Conservation (phyloP, 2,797 vertebrate species). For the Takifugu ocellatus region DNA sequence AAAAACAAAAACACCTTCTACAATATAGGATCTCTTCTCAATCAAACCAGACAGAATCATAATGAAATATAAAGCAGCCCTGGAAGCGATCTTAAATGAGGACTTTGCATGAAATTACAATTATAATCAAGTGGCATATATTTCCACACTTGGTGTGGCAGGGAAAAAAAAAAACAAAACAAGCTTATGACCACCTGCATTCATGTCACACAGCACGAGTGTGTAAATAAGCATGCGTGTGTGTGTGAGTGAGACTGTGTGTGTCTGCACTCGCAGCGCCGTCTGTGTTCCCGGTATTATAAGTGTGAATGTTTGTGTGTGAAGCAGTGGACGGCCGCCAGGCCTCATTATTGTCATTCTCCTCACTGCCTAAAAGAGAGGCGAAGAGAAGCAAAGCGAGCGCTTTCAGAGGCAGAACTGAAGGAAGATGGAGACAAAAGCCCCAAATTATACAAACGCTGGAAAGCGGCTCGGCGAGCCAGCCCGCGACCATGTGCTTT, state of each 20-base stretch:
- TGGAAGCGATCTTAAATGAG: slow-evolving; percentile 54
- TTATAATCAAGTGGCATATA: slow-evolving; percentile 50
- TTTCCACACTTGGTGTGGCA: slow-evolving; percentile 54
- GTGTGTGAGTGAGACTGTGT: slow-evolving; percentile 17
- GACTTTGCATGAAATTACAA: slow-evolving; percentile 62
- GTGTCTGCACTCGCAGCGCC: slow-evolving; percentile 25
- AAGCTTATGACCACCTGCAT: slow-evolving; percentile 74
- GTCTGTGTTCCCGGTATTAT: slow-evolving; percentile 57
- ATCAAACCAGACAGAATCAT: slow-evolving; percentile 57
- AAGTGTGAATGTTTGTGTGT: slow-evolving; percentile 66
- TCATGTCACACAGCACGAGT: slow-evolving; percentile 57
- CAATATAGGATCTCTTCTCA: slow-evolving; percentile 57
- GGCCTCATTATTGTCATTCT: slow-evolving; percentile 82
- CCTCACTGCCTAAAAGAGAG: slow-evolving; percentile 75
- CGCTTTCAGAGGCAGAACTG: slow-evolving; percentile 70
- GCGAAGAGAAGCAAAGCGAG: slow-evolving; percentile 66
- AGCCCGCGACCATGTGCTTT: slow-evolving; percentile 66
- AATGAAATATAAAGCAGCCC: slow-evolving; percentile 65
- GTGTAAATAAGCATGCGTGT: slow-evolving; percentile 23
- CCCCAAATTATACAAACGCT: slow-evolving; percentile 76
- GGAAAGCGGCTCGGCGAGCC: slow-evolving; percentile 75
- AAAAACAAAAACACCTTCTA: slow-evolving; percentile 66
- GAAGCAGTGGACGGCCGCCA: slow-evolving; percentile 75
- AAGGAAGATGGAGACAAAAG: slow-evolving; percentile 72
- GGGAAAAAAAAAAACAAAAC: slow-evolving; percentile 30